Conservation (phyloP, 1,140 invertebrate genomes). For the Patella vulgata region DNA sequence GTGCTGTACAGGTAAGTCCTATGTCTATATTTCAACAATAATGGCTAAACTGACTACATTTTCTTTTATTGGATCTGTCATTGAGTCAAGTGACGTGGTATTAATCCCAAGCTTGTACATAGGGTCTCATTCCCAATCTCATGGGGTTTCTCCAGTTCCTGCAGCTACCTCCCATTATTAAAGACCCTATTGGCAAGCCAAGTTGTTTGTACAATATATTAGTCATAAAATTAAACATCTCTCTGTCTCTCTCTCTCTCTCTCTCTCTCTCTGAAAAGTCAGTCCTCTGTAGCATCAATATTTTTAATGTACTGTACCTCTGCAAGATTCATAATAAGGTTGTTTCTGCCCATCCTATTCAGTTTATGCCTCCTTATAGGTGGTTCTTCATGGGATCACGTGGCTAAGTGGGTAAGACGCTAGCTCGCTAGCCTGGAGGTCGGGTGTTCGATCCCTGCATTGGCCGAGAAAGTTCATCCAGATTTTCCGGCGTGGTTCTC, state of each 20-base stretch:
- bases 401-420: too few species aligned
- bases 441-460: too few species aligned
- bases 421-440: too few species aligned
- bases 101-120: background rate
- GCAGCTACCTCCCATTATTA: background rate
- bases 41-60: background rate
- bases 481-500: too few species aligned
- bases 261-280: background rate
- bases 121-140: slow-evolving; percentile 1
- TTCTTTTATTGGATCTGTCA: background rate
- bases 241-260: background rate
- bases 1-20: slow-evolving; percentile 76
- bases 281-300: background rate
- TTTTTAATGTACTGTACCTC: background rate
- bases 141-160: background rate
- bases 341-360: background rate
- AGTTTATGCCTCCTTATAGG: background rate
- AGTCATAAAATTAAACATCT: background rate
- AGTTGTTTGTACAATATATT: slow-evolving; percentile 1
- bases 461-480: too few species aligned
- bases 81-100: background rate
- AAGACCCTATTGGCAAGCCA: background rate
- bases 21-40: background rate
- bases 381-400: too few species aligned
- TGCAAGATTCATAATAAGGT: background rate